Conservation (phyloP, 2,113 vertebrate species). For the Ctenomys sociabilis region DNA sequence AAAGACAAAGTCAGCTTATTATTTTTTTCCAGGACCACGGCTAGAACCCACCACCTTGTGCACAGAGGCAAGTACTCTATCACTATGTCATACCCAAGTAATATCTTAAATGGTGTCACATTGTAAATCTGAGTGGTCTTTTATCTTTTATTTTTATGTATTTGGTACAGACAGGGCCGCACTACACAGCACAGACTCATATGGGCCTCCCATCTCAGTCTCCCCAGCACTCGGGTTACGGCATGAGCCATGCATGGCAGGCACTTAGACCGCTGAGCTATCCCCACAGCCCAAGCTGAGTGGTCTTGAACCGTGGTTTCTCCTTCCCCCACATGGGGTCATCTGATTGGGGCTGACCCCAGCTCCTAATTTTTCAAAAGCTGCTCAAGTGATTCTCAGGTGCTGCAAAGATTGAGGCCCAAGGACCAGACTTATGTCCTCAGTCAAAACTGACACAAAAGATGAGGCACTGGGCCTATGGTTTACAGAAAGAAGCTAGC, state of each 20-base stretch:
- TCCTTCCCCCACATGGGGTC: background rate
- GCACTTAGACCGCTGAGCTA: too few species aligned
- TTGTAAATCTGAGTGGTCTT: background rate
- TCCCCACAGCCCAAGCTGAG: too few species aligned
- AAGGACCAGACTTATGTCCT: accelerated
- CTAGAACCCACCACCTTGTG: too few species aligned
- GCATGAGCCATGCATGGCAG: too few species aligned
- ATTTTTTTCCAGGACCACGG: too few species aligned
- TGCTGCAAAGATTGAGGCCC: accelerated
- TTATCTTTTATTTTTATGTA: too few species aligned
- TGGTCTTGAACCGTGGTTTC: too few species aligned
- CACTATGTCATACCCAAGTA: background rate
- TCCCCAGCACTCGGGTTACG: too few species aligned
- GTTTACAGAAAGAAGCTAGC: background rate
- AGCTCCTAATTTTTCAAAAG: background rate
- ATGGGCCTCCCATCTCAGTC: too few species aligned
- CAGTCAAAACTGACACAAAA: accelerated
- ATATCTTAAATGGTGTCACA: background rate
- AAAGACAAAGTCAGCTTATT: background rate
- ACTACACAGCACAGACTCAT: too few species aligned
- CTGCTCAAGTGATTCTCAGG: background rate
- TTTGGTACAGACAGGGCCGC: too few species aligned
- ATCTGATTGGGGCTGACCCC: too few species aligned
- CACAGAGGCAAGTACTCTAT: background rate
- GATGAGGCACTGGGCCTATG: background rate